Percentiles rank a stretch among this genome's conserved stretches.
phyloP scores from a whole-genome alignment of 2,888 invertebrate genomes.

The Drosophila antonietae region DNA sequence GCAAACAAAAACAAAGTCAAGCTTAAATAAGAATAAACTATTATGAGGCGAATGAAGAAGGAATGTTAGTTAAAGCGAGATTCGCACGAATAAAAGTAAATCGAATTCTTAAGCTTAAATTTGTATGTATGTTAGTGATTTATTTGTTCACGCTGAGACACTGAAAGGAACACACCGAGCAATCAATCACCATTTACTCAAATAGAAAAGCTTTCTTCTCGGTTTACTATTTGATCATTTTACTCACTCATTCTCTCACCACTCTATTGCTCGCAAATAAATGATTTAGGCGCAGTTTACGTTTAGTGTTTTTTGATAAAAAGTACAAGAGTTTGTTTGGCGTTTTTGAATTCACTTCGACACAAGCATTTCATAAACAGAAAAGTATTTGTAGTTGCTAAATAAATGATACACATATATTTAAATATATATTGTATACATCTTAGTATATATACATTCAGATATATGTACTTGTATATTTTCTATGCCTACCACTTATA shows the following conservation, averaged over 20 bases:
- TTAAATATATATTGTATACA: slow-evolving; percentile 69
- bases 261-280: slow-evolving; percentile 57
- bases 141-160: slow-evolving; percentile 76
- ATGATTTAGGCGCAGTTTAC: slow-evolving; percentile 44
- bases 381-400: slow-evolving; percentile 80
- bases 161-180: slow-evolving; percentile 12
- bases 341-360: slow-evolving; percentile 47
- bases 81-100: slow-evolving; percentile 65
- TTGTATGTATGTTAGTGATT: slow-evolving; percentile 83
- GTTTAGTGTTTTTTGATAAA: slow-evolving; percentile 45
- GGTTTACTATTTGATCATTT: slow-evolving; percentile 29
- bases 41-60: slow-evolving; percentile 30
- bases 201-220: slow-evolving; percentile 32
- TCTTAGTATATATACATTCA: slow-evolving; percentile 65
- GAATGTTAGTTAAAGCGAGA: slow-evolving; percentile 68
- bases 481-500: slow-evolving; percentile 81
- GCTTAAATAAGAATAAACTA: slow-evolving; percentile 19
- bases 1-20: slow-evolving; percentile 54
- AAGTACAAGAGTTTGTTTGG: slow-evolving; percentile 49
- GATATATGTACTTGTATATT: slow-evolving; percentile 80
- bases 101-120: slow-evolving; percentile 82
- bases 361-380: slow-evolving; percentile 55
- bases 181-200: slow-evolving; percentile 26
- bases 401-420: slow-evolving; percentile 66
- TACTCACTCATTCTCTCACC: slow-evolving; percentile 17